These are phyloP conservation scores for Cryptus viduatorius DNA, from an alignment of 2,888 invertebrate species.

Conservation along the genomic window DNA sequence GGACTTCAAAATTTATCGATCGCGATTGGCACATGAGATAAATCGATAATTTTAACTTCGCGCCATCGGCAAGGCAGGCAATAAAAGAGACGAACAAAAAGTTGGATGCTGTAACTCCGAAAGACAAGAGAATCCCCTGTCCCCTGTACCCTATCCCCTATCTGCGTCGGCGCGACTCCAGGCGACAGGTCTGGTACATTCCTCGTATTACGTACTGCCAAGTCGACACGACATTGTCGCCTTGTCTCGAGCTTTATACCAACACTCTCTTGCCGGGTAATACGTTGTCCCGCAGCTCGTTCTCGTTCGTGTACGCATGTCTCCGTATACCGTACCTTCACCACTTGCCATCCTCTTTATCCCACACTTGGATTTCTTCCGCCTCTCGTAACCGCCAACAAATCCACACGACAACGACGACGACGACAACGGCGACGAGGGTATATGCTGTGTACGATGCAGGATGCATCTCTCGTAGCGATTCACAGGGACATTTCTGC, in stretches of 20 bases:
- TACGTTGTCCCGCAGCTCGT: conserved; percentile 53
- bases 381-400: background rate
- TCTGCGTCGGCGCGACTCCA: conserved; percentile 53
- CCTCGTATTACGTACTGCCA: conserved; percentile 56
- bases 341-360: conserved; percentile 31
- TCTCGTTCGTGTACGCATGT: conserved; percentile 37
- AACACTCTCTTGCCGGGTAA: conserved; percentile 43
- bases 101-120: conserved; percentile 51
- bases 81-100: conserved; percentile 49
- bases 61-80: background rate
- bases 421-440: background rate
- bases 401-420: background rate
- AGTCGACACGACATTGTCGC: conserved; percentile 67
- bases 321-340: background rate
- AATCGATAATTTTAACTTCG: background rate
- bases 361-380: conserved; percentile 32
- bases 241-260: conserved; percentile 35
- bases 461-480: background rate
- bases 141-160: conserved; percentile 58
- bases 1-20: background rate
- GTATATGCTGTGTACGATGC: background rate
- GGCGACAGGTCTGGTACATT: conserved; percentile 54
- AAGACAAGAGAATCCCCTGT: conserved; percentile 58
- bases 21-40: background rate
- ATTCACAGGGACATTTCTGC: conserved; percentile 44